A percentile compares a stretch with the other conserved stretches of the same genome.
Conservation (phyloP, 2,797 vertebrate species). For the Myotis vivesi region DNA sequence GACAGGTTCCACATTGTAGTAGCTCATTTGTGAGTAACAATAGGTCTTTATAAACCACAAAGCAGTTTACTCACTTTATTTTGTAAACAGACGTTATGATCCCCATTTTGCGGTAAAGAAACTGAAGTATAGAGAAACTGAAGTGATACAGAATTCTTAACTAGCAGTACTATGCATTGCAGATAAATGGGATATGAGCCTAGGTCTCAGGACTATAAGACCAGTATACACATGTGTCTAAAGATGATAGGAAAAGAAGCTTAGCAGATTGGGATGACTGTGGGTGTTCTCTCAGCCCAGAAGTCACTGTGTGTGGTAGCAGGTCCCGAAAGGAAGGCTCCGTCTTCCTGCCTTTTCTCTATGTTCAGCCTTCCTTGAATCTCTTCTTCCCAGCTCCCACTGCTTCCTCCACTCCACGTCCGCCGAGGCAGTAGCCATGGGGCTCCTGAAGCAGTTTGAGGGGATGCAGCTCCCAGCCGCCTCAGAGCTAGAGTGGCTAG, state of each 20-base stretch:
- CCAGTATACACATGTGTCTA: not conserved
- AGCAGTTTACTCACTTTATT: not conserved
- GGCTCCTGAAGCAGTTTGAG: slow-evolving; percentile 96
- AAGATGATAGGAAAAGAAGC: not conserved
- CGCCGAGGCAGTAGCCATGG: slow-evolving; percentile 98
- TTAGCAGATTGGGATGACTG: not conserved
- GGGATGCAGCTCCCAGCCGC: slow-evolving; percentile 98
- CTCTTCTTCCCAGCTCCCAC: slow-evolving; percentile 85
- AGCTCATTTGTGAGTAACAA: not conserved
- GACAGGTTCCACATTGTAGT: not conserved
- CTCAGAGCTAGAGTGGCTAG: slow-evolving; percentile 97
- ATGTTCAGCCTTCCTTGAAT: not conserved
- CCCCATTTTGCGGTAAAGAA: slow-evolving; percentile 9
- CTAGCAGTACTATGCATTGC: not conserved
- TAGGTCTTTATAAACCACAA: not conserved
- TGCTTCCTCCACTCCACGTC: slow-evolving; percentile 95
- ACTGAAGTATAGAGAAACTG: slow-evolving; percentile 6
- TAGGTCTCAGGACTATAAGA: not conserved
- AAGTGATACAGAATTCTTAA: not conserved
- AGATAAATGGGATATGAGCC: not conserved
- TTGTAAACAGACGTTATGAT: not conserved
- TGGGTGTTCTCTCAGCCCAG: not conserved
- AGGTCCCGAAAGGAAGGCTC: not conserved
- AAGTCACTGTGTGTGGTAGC: fast-evolving
- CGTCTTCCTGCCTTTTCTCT: not conserved